Base-by-base conservation (phyloP, 2,113 vertebrate genomes). In the Tautogolabrus adspersus region DNA sequence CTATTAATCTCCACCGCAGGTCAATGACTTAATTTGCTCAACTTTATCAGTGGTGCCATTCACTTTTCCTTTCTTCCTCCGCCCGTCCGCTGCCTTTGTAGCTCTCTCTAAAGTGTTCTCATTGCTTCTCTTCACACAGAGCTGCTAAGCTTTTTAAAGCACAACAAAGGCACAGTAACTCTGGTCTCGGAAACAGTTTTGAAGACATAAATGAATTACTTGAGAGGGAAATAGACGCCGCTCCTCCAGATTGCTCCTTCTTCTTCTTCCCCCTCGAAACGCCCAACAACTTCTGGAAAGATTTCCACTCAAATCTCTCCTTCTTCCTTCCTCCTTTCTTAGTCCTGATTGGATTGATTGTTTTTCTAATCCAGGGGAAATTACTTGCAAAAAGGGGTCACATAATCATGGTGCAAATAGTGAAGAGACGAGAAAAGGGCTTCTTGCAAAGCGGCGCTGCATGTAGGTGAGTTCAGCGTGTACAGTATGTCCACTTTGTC, bases 21-120 rank as follows among this genome's bases (percentile, higher is more conserved):
- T 98, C 97, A 96, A 95, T 95, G 96, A 95, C 96, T 97, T 96
- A 91, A 96, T 98, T 97, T 97, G 94, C 95, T 94, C 94, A 96
- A 96, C 94, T 96, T 96, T 94, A 94, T 96, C 95, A 94, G 92
- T 88, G 94, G 92, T 94, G 93, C 95, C 96, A 96, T 94, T 96
- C 95, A 95, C 94, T 95, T 91, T 86, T 71, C 83, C 91, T 91
- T 89, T 90, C 86, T 87, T 89, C 89, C 75, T 78, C 85, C 85
- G 87, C 92, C 87, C 92, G 91, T 93, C 91, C 83, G 60, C 21
- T 85, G 49, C 93, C 95, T 96, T 95, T 96, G 92, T 95, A 93
- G 94, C 95, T 94, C 87, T 96, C 93, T 94, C 91, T 94, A 95
- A 94, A 91, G 85, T 88, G 80, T 89, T 93, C 92, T 93, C 91